Evolutionary conservation across 2,797 vertebrate species (phyloP), one percentile per base, ranked within the genome.

Genomic region (Enteromius viviparus): DNA sequence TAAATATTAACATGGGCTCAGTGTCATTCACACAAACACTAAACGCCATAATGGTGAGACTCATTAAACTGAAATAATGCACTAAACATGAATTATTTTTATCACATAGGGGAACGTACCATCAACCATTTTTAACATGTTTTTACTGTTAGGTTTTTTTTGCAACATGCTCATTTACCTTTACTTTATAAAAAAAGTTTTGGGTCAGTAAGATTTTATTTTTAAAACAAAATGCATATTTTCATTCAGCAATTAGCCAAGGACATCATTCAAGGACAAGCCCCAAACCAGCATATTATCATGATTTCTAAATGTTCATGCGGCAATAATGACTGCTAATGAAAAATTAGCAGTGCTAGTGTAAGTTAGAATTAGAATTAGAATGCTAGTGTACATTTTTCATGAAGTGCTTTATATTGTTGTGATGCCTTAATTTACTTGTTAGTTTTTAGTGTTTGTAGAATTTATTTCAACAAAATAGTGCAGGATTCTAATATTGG

Each of bases 151-250:
- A 21, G 21, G 17, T 34, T 34, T 34, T 6, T 34, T 34, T 34
- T 53, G 19, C 51, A 55, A 8, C 21, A 69, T 42, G 1, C 21
- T 45, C 11, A 23, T 69, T n/a, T 23, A 26, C 12, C 32, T 69
- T 69, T 45, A 69, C 37, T 69, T 21, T 69, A 8, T 45, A 69
- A 45, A 69, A 69, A 69, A 23, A 21, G n/a, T n/a, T 55, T n/a
- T n/a, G 53, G 53, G 8, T 55, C 21, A n/a, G 21, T 51, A 51
- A 51, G 49, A 17, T 49, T 49, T 49, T 49, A 49, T 49, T 49
- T 49, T 49, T 17, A 49, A 49, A 49, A 49, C 34, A 34, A 34
- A 34, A 4, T 34, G 34, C 34, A 34, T 34, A 34, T 34, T 34
- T 34, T 34, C 15, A 49, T 49, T 49, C 47, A 49, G 47, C 4